Evolutionary conservation across 2,113 vertebrate species (phyloP).

Genomic region (Stegostoma tigrinum): DNA sequence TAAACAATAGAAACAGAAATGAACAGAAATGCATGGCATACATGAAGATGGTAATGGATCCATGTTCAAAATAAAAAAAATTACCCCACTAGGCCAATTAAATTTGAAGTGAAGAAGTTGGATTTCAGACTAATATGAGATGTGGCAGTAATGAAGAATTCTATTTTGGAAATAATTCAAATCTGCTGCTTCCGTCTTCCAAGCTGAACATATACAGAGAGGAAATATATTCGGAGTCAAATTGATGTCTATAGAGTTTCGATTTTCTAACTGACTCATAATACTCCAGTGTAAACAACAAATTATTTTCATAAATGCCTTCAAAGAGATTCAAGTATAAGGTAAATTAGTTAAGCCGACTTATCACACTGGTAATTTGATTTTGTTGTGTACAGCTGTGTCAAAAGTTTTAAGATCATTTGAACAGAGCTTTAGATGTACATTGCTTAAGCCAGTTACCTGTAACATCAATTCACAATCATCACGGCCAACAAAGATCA

Average conservation of each 20-base stretch:
- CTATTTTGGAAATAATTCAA: neutral
- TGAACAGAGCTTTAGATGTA: neutral
- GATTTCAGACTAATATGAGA: neutral
- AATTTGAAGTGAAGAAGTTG: neutral
- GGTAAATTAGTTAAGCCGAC: neutral
- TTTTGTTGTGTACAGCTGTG: neutral
- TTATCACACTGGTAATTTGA: neutral
- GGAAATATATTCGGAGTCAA: neutral
- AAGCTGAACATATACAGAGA: neutral
- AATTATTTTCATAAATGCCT: neutral
- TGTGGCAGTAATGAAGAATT: neutral
- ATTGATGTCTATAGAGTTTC: neutral
- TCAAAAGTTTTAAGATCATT: neutral
- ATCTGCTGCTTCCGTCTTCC: neutral
- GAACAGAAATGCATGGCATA: neutral
- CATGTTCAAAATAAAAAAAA: constrained; percentile 7
- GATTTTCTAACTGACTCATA: too few species aligned
- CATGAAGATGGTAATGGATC: neutral
- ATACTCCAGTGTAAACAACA: neutral
- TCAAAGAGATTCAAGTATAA: neutral
- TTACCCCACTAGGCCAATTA: neutral
- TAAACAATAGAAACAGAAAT: neutral
- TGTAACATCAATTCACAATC: constrained; percentile 99
- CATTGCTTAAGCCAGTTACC: constrained; percentile 58
- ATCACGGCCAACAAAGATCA: constrained; percentile 98